Evolutionary conservation across 2,797 vertebrate genomes (phyloP), one percentile per base, ranked within the genome.

Genomic region (Macroramphosus scolopax): DNA sequence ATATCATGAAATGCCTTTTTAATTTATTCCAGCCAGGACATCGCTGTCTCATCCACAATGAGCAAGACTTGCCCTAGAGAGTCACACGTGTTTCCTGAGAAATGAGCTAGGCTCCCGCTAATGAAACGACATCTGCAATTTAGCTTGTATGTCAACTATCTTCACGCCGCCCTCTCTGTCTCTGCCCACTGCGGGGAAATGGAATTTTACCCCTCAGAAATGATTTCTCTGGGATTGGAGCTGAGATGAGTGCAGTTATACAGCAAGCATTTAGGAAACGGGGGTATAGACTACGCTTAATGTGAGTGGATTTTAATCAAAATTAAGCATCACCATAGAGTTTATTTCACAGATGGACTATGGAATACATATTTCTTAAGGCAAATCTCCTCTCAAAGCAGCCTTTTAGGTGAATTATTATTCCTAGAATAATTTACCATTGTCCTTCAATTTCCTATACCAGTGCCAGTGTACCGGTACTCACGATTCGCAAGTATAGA

Each of bases 71-170:
- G 63, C 76, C 72, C 79, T 28, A 25, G 75, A 80, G 83, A 85
- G 63, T 67, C 58, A 64, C 55, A 67, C 70, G 51, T 76, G 73
- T 78, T 68, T 83, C 82, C 66, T 43, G 63, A 54, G 68, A 82
- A 77, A 85, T 73, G 67, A 76, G 72, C 75, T 47, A 24, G 69
- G 54, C 45, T 55, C 40, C n/a, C 66, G 37, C 68, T 75, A 80
- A 87, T 84, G 77, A 83, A 82, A 81, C 30, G 67, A 78, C 81
- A 80, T 79, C 74, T 80, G 74, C 77, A 80, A 83, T 80, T 82
- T 82, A 74, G 74, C 70, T 56, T 30, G 69, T 44, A 58, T 5
- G 49, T 72, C 76, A 68, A 38, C 66, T 60, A 20, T 59, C 69
- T 51, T 69, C 61, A 30, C 33, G 50, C 66, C 35, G 22, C 43